Conservation (phyloP, 2,797 vertebrate genomes). For the Leptatherina wallacei region DNA sequence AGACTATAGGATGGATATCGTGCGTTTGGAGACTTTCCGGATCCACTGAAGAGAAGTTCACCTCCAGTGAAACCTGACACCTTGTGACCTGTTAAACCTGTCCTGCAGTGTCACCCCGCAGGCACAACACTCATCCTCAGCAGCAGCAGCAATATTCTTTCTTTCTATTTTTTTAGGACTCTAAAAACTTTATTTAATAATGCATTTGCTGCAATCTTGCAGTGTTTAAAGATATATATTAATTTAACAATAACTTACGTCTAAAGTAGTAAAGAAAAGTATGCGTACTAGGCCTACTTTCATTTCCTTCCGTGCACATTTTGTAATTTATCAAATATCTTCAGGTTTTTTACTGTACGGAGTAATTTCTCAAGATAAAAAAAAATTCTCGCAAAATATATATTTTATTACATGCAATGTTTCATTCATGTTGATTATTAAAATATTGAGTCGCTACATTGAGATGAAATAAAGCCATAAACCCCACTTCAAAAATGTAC, state of each 20-base stretch:
- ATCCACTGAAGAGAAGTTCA: not conserved
- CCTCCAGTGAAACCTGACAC: constrained; percentile 66
- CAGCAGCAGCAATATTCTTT: not conserved
- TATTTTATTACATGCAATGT: too few relatives aligned
- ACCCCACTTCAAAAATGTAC: not conserved
- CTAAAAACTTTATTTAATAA: not conserved
- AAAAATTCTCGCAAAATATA: too few relatives aligned
- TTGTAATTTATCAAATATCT: too few relatives aligned
- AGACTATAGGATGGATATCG: not conserved
- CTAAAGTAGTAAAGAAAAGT: too few relatives aligned
- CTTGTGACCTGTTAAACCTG: constrained; percentile 68
- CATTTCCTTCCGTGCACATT: too few relatives aligned
- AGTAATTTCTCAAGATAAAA: too few relatives aligned
- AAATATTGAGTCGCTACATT: not conserved
- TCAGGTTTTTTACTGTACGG: too few relatives aligned
- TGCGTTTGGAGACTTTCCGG: constrained; percentile 16
- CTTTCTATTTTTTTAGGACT: not conserved
- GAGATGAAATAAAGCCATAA: not conserved
- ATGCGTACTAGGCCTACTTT: too few relatives aligned
- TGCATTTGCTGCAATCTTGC: too few relatives aligned
- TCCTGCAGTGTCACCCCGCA: constrained; percentile 17
- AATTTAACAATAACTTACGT: not conserved
- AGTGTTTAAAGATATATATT: not conserved
- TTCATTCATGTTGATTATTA: too few relatives aligned
- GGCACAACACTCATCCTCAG: not conserved